These are phyloP conservation scores for Mythimna albipuncta DNA, from an alignment of 2,888 invertebrate genomes.

Conservation along the genomic window DNA sequence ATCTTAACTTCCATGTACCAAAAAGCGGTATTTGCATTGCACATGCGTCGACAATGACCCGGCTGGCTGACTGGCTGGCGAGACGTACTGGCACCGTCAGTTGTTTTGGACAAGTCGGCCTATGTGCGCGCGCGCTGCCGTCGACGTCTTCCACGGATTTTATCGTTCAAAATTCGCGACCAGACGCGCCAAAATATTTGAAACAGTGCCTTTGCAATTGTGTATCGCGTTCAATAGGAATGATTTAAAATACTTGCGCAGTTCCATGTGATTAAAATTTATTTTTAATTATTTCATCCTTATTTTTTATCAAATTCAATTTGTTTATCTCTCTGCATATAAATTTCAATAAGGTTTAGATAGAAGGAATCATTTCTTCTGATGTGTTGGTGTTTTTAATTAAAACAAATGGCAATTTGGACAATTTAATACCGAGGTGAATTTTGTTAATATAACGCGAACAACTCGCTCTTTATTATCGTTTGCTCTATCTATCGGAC, in stretches of 20 bases:
- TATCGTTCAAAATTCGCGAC: conserved; percentile 58
- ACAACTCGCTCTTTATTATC: conserved; percentile 68
- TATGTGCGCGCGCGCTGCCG: conserved; percentile 79
- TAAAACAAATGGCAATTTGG: conserved; percentile 65
- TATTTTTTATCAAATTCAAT: conserved; percentile 35
- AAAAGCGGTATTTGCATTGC: conserved; percentile 59
- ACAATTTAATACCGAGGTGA: conserved; percentile 64
- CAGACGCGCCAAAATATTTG: conserved; percentile 53
- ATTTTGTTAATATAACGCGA: conserved; percentile 67
- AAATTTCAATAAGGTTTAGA: conserved; percentile 49
- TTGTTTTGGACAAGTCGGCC: conserved; percentile 84
- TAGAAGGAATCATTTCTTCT: conserved; percentile 68
- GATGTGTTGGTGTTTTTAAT: conserved; percentile 62
- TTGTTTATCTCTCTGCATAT: conserved; percentile 44
- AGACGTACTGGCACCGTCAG: conserved; percentile 86
- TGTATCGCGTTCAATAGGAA: conserved; percentile 55
- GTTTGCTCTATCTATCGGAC: conserved; percentile 69
- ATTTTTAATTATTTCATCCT: conserved; percentile 20
- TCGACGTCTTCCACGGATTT: conserved; percentile 56
- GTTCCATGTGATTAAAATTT: conserved; percentile 40
- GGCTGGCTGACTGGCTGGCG: conserved; percentile 75
- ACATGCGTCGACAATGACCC: conserved; percentile 79
- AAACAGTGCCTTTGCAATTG: conserved; percentile 29
- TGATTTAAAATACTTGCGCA: conserved; percentile 38
- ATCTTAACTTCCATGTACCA: conserved; percentile 57